Evolutionary conservation across 2,113 vertebrate species (phyloP).

Genomic region (Myotis davidii): DNA sequence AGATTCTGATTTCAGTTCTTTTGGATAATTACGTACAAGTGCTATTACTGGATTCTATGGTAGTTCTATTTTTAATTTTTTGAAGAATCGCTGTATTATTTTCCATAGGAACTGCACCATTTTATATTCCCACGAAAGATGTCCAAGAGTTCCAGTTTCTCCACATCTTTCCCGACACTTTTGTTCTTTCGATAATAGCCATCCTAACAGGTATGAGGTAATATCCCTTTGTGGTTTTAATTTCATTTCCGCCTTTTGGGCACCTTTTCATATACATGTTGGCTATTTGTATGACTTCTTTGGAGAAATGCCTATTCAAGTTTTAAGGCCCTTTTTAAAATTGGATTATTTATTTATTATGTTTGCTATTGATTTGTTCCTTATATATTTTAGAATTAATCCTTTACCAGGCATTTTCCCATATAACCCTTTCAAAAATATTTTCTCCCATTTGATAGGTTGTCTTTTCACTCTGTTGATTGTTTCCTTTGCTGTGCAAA

Average conservation of each 20-base stretch:
- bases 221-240: not conserved
- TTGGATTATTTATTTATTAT: not conserved
- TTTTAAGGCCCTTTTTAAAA: not conserved
- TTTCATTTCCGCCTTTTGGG: not conserved
- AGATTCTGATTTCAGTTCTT: not conserved
- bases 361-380: not conserved
- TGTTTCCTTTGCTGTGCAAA: not conserved
- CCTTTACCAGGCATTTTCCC: not conserved
- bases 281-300: not conserved
- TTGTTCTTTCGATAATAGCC: not conserved
- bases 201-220: not conserved
- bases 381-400: constrained; percentile 1
- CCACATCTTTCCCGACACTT: not conserved
- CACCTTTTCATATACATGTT: not conserved
- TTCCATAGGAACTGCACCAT: not conserved
- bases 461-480: not conserved
- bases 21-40: not conserved
- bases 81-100: not conserved
- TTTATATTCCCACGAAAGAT: not conserved
- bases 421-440: not conserved
- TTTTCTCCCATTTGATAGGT: not conserved
- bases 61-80: constrained; percentile 24
- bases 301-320: not conserved
- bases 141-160: not conserved
- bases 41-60: not conserved